Evolutionary conservation across 2,797 vertebrate genomes (phyloP), one percentile per base, ranked within the genome.

Genomic region (Peromyscus nudipes): DNA sequence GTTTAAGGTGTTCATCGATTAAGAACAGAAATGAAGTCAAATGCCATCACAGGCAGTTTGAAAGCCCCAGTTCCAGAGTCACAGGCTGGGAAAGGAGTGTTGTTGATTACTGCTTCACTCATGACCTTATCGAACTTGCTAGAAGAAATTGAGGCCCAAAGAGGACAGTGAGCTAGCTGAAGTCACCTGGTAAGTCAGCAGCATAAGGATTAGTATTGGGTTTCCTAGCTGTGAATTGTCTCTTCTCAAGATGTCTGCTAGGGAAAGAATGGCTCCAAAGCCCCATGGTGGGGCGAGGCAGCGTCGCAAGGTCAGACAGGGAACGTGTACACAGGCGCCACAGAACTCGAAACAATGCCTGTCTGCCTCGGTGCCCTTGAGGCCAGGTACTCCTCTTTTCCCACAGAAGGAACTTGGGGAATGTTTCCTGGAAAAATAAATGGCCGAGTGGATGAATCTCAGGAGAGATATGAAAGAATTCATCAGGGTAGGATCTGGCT

Each of bases 41-140:
- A 86, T 12, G 55, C 73, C 13, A 9, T 62, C 11, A 13, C 4
- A 14, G n/a, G 60, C 60, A 67, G 62, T 43, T 34, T 84, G 71
- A 81, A 71, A 96, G n/a, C 10, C 34, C 34, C 14, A 10, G 64
- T 40, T 73, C 81, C 11, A 43, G 64, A 71, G 67, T 64, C 82
- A 83, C 21, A 40, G 23, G 46, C 62, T 64, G 19, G 29, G 49
- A 71, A 64, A 67, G 29, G 69, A 76, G 31, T 87, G 31, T 65
- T 76, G n/a, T 17, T 69, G 55, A 34, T 31, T 37, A 25, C 12
- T 3, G 27, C 40, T 69, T 64, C 7, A 21, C 23, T 91, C 34
- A 34, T 14, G 12, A 40, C 75, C 43, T n/a, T 40, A 34, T 12
- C 91, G 82, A 91, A 83, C 31, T 65, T 96, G 89, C 94, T 85